These are phyloP conservation scores for Subacronicta megacephala DNA, from an alignment of 2,888 invertebrate genomes.

Conservation along the genomic window DNA sequence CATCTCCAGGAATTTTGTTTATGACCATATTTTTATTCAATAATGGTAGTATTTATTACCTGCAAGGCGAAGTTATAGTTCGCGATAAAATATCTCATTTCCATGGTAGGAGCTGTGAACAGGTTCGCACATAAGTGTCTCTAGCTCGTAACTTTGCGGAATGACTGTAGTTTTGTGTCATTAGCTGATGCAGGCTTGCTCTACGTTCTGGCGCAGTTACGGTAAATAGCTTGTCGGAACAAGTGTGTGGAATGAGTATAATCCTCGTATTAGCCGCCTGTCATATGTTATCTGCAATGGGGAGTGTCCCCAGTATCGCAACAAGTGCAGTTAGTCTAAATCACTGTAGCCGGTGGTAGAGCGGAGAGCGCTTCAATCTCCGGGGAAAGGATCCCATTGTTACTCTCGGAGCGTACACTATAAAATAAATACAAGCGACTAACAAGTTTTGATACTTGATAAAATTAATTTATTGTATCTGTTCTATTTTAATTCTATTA, in stretches of 20 bases:
- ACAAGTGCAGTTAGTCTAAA: conserved; percentile 87
- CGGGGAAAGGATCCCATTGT: conserved; percentile 76
- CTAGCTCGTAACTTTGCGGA: conserved; percentile 32
- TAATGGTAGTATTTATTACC: conserved; percentile 69
- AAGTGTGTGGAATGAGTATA: conserved; percentile 71
- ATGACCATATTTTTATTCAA: conserved; percentile 68
- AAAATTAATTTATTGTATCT: background rate
- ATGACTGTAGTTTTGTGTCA: conserved; percentile 46
- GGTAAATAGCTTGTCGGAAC: conserved; percentile 58
- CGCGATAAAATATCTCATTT: conserved; percentile 65
- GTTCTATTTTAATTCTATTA: conserved; percentile 5
- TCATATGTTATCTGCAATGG: conserved; percentile 75
- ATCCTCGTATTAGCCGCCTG: conserved; percentile 77
- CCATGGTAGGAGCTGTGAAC: conserved; percentile 59
- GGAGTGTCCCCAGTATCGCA: conserved; percentile 68
- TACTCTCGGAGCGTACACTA: conserved; percentile 60
- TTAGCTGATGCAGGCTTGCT: conserved; percentile 42
- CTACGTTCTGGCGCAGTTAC: conserved; percentile 50
- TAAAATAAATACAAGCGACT: conserved; percentile 46
- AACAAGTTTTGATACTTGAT: conserved; percentile 71
- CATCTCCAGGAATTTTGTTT: conserved; percentile 62
- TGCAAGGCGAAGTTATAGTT: conserved; percentile 61
- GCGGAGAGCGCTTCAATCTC: conserved; percentile 79
- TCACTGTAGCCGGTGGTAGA: conserved; percentile 77
- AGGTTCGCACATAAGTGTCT: conserved; percentile 59